Evolutionary conservation across 2,113 vertebrate species (phyloP), one percentile per base, ranked within the genome.

Genomic region (Dipodomys spectabilis): DNA sequence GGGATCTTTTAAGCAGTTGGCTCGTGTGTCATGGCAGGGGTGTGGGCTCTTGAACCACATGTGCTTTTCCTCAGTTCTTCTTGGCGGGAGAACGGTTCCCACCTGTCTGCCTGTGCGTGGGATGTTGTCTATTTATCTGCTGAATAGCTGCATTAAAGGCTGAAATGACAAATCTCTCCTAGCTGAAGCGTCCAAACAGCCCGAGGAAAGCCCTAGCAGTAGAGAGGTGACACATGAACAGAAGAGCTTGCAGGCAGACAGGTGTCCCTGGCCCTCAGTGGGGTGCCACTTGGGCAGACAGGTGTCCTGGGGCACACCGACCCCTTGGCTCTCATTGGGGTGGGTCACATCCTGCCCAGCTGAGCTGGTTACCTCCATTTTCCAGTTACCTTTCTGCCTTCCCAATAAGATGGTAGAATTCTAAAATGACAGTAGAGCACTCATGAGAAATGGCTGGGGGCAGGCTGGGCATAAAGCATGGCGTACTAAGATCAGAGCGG

Each of bases 401-500:
- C 12, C 49, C 49, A 85, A 13, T 60, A 85, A 20, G 28, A 20
- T 27, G n/a, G 57, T 35, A n/a, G 49, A 30, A 6, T 6, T 72
- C 23, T 18, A 32, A 44, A 72, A 35, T 16, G 20, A n/a, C 27
- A n/a, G 60, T 32, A 64, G 10, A 39, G 18, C 4, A 44, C 28
- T 28, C 35, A 4, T 16, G 30, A 84, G 64, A 25, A n/a, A 44
- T 9, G 3, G 6, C 19, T 45, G 9, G 8, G 2, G 11, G n/a
- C 32, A 2, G 8, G 45, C 7, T 12, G 2, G 12, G 45, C 3
- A 11, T 11, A 35, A 27, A 22, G 30, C 4, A 44, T 1, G 32
- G 72, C 4, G 0, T 18, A 6, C 2, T 12, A 11, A 35, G 0
- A 16, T 4, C 11, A 62, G 30, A 74, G 64, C 79, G 15, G 27